These are phyloP conservation scores for Rhagologus leucostigma DNA, from an alignment of 2,113 vertebrate species.

Conservation along the genomic window DNA sequence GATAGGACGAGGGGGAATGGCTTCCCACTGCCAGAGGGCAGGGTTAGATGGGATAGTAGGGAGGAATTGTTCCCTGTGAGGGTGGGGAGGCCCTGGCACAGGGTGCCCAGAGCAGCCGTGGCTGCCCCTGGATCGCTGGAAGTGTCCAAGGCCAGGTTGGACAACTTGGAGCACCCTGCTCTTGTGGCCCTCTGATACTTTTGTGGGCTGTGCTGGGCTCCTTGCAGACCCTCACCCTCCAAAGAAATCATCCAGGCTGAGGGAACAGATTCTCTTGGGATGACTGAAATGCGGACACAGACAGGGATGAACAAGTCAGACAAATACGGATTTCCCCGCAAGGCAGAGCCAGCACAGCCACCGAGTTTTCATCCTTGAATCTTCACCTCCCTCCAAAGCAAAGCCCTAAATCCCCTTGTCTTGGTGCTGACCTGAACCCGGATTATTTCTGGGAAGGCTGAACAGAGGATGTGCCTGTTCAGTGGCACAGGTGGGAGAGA, in stretches of 20 bases:
- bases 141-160: neutral
- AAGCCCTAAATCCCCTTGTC: neutral
- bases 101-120: neutral
- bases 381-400: neutral
- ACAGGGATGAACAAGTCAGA: neutral
- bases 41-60: neutral
- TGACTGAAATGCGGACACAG: neutral
- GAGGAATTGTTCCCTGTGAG: neutral
- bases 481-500: neutral
- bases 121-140: neutral
- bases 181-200: neutral
- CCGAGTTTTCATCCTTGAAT: neutral
- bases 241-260: neutral
- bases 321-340: fast-evolving
- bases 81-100: neutral
- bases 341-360: too few relatives aligned
- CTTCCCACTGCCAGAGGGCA: neutral
- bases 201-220: neutral
- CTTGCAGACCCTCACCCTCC: neutral
- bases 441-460: neutral
- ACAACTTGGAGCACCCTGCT: neutral
- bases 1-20: neutral
- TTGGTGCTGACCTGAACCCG: neutral
- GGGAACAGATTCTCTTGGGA: neutral
- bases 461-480: neutral